Conservation (phyloP, 2,888 invertebrate species). For the Conomelus anceps region DNA sequence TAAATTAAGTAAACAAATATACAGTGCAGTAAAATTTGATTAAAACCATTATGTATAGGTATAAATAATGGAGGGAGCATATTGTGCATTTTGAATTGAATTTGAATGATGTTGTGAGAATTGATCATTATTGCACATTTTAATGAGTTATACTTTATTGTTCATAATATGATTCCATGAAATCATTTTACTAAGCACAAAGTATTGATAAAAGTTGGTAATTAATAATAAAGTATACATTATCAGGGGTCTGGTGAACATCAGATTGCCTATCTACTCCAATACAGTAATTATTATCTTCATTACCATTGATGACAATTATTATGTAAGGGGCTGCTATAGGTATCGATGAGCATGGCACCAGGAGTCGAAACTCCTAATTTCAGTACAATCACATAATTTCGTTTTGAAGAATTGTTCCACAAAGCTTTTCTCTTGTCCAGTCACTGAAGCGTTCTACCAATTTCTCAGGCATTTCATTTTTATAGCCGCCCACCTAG, state of each 20-base stretch:
- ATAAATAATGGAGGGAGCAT: too few species aligned
- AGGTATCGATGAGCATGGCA: not conserved
- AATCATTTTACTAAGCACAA: too few species aligned
- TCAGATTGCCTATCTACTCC: not conserved
- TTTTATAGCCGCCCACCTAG: constrained; percentile 42
- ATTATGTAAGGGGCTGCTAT: not conserved
- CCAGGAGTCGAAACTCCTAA: not conserved
- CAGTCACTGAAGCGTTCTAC: constrained; percentile 45
- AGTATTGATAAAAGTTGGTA: not conserved
- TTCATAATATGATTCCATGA: too few species aligned
- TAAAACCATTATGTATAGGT: too few species aligned
- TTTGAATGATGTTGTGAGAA: too few species aligned
- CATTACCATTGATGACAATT: not conserved
- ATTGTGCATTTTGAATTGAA: too few species aligned
- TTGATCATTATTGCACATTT: too few species aligned
- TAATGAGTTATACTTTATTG: too few species aligned
- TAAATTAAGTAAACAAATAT: too few species aligned
- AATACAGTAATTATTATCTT: not conserved
- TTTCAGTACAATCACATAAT: not conserved
- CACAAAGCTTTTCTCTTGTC: constrained; percentile 40
- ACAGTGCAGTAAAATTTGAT: too few species aligned
- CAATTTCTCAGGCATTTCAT: constrained; percentile 40
- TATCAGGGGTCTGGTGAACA: not conserved
- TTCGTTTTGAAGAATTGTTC: constrained; percentile 29
- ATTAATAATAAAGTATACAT: not conserved